These are phyloP conservation scores for Crotalus tigris DNA, from an alignment of 2,113 vertebrate species.

Conservation along the genomic window DNA sequence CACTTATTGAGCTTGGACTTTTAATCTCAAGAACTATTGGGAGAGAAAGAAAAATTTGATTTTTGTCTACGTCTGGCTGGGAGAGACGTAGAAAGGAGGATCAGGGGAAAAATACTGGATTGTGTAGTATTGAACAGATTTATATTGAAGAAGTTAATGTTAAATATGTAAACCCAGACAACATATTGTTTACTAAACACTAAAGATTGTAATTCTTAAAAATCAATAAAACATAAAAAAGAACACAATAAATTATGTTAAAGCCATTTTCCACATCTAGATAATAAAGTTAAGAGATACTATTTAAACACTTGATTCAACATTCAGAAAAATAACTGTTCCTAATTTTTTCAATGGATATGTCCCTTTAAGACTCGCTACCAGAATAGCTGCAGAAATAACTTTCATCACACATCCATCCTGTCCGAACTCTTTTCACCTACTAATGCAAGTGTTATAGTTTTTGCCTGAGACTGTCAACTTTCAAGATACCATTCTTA, in stretches of 20 bases:
- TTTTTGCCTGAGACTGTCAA: conserved; percentile 25
- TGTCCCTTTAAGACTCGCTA: not conserved
- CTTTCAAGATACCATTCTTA: conserved; percentile 5
- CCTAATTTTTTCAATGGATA: not conserved
- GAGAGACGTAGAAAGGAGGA: too few relatives aligned
- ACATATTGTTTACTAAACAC: too few relatives aligned
- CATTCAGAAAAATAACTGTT: not conserved
- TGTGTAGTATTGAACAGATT: too few relatives aligned
- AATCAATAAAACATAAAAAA: too few relatives aligned
- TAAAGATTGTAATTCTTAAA: too few relatives aligned
- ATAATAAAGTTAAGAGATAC: not conserved
- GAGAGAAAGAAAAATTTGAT: too few relatives aligned
- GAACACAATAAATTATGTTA: not conserved
- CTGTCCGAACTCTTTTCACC: conserved; percentile 4
- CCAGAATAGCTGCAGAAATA: conserved; percentile 1
- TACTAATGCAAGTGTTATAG: conserved; percentile 20
- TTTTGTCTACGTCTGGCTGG: too few relatives aligned
- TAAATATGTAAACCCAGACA: too few relatives aligned
- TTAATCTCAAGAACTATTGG: too few relatives aligned
- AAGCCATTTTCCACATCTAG: not conserved
- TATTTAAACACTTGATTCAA: not conserved
- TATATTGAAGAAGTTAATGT: too few relatives aligned
- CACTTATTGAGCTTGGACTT: too few relatives aligned
- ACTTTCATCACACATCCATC: not conserved
- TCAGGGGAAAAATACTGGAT: too few relatives aligned